Conservation (phyloP, 2,113 vertebrate species). For the Cebus imitator region DNA sequence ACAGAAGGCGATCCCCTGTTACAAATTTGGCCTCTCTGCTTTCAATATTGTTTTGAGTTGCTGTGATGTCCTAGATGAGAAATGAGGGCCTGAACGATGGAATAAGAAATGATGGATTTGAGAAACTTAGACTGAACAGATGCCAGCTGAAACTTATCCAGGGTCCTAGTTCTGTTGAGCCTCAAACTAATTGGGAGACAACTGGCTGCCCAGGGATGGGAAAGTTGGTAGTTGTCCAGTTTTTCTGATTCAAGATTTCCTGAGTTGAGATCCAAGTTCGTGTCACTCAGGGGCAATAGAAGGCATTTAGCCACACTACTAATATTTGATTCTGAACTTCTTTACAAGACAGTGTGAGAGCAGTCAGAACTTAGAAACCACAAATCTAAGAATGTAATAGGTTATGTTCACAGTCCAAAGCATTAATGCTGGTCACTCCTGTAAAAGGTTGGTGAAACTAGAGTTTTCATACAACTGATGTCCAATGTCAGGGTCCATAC, state of each 20-base stretch:
- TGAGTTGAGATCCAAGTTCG: slow-evolving; percentile 35
- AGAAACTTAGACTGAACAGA: slow-evolving; percentile 28
- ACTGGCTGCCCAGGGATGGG: slow-evolving; percentile 56
- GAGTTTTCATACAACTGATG: not conserved
- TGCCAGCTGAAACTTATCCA: slow-evolving; percentile 69
- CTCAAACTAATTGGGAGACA: slow-evolving; percentile 66
- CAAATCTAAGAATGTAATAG: not conserved
- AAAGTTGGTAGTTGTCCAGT: slow-evolving; percentile 57
- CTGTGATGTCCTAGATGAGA: slow-evolving; percentile 6
- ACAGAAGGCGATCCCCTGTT: not conserved
- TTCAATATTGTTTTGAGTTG: slow-evolving; percentile 18
- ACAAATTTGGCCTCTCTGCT: not conserved
- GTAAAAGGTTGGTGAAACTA: not conserved
- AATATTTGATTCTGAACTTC: not conserved
- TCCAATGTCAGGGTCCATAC: not conserved
- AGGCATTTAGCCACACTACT: not conserved
- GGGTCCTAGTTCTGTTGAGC: slow-evolving; percentile 50
- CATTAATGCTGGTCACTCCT: not conserved
- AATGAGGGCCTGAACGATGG: not conserved
- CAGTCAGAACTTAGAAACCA: not conserved
- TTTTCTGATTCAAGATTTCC: slow-evolving; percentile 42
- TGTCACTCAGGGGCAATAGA: not conserved
- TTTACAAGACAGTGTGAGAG: not conserved
- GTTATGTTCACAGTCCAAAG: not conserved
- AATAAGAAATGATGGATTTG: slow-evolving; percentile 20